Conservation (phyloP, 2,113 vertebrate genomes). For the Neolamprologus fasciatus region DNA sequence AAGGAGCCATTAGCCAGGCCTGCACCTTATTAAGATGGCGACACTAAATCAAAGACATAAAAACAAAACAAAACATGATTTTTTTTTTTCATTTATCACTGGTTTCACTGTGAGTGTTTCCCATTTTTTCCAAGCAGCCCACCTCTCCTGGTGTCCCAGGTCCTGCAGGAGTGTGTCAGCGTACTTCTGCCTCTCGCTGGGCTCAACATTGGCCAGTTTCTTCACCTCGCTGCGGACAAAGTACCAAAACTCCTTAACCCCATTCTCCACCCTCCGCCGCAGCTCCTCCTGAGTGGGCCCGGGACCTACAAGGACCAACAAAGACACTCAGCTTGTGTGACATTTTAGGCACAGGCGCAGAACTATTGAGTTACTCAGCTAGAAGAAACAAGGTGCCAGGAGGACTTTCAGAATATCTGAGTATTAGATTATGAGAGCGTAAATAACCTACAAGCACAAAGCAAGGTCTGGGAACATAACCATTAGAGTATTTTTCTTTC, state of each 20-base stretch:
- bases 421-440: background rate
- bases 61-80: background rate
- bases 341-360: background rate
- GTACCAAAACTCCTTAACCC: conserved; percentile 96
- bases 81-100: rapidly evolving
- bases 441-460: background rate
- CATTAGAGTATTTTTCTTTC: background rate
- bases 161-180: conserved; percentile 85
- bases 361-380: background rate
- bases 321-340: background rate
- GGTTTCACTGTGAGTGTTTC: background rate
- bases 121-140: background rate
- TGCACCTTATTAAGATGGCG: background rate
- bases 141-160: conserved; percentile 97
- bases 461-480: background rate
- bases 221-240: conserved; percentile 94
- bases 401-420: background rate
- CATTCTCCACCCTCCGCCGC: conserved; percentile 89
- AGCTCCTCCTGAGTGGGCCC: conserved; percentile 91
- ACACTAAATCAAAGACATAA: background rate
- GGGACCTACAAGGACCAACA: conserved; percentile 64
- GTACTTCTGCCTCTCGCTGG: conserved; percentile 80
- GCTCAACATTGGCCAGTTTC: conserved; percentile 84
- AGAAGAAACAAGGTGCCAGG: background rate
- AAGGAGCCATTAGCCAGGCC: background rate